Conservation (phyloP, 2,113 vertebrate genomes). For the Agapornis roseicollis region DNA sequence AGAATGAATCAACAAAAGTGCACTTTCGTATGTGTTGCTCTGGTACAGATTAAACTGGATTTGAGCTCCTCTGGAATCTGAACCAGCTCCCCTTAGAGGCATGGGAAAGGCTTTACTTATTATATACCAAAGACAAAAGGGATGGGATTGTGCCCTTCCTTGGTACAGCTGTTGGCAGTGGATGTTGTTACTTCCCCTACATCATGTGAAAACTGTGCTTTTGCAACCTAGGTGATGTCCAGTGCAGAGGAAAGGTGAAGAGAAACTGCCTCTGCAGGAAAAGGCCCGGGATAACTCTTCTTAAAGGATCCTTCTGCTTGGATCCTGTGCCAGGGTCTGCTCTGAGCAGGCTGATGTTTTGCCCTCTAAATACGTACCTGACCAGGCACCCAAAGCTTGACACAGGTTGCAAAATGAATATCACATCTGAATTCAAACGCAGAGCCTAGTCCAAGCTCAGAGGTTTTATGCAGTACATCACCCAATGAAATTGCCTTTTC, state of each 20-base stretch:
- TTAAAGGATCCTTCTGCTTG: not conserved
- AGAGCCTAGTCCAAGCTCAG: not conserved
- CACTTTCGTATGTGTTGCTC: not conserved
- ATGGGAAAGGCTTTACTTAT: not conserved
- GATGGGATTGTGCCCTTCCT: not conserved
- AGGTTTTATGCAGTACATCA: constrained; percentile 44
- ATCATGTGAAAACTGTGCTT: not conserved
- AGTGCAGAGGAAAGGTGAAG: not conserved
- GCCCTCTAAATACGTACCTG: not conserved
- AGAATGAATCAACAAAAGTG: constrained; percentile 1
- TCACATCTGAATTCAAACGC: not conserved
- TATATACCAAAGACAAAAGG: not conserved
- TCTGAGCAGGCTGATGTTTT: not conserved
- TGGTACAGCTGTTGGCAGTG: not conserved
- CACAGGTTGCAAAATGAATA: not conserved
- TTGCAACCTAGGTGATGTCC: not conserved
- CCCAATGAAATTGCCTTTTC: constrained; percentile 65
- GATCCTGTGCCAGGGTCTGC: not conserved
- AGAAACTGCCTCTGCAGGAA: not conserved
- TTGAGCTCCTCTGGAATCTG: not conserved
- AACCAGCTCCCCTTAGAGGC: not conserved
- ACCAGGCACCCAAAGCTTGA: not conserved
- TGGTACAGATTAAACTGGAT: not conserved
- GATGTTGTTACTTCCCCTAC: not conserved
- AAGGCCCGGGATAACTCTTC: not conserved